These are phyloP conservation scores for Bos indicus DNA, from an alignment of 2,113 vertebrate species.

Conservation along the genomic window DNA sequence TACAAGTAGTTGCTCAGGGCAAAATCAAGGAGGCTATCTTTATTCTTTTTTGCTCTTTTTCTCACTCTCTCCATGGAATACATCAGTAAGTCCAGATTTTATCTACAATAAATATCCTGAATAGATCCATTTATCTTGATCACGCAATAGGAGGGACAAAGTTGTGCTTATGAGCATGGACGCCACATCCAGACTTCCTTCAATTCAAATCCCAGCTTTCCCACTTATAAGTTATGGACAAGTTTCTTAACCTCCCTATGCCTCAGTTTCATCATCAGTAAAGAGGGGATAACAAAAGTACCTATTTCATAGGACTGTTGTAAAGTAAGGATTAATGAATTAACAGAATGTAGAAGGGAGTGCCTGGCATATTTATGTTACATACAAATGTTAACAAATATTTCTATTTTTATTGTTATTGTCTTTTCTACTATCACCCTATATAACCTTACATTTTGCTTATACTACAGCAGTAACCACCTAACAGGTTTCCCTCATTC, in stretches of 20 bases:
- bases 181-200: neutral
- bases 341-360: neutral
- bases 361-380: neutral
- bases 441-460: neutral
- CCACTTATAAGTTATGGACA: neutral
- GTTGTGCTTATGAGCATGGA: neutral
- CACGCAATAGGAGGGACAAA: neutral
- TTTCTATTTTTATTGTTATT: conserved; percentile 11
- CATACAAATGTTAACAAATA: neutral
- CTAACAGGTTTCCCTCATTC: neutral
- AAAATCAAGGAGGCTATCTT: conserved; percentile 1
- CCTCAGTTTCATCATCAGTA: neutral
- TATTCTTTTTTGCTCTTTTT: neutral
- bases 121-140: neutral
- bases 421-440: neutral
- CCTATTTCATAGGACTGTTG: neutral
- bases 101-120: neutral
- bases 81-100: neutral
- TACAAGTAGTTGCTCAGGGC: neutral
- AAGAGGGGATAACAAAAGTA: neutral
- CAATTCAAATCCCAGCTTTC: neutral
- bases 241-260: neutral
- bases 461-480: neutral
- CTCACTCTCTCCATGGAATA: neutral
- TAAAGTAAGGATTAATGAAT: conserved; percentile 8